A percentile compares a stretch with the other conserved stretches of the same genome.
Evolutionary conservation across 2,113 vertebrate species (phyloP).

Genomic region (Bubo scandiacus): DNA sequence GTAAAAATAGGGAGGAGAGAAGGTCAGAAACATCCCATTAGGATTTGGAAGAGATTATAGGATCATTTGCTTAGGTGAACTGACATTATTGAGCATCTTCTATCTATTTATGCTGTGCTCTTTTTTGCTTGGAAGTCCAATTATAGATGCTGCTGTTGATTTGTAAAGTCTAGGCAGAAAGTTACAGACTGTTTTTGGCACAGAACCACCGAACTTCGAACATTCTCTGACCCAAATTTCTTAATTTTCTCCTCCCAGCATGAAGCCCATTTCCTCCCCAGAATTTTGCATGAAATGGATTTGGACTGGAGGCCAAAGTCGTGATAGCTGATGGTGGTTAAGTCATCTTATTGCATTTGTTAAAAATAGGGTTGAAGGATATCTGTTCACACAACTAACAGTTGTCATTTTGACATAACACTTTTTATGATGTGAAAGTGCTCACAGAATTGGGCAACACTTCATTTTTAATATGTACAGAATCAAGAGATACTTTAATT

Average conservation of each 20-base stretch:
- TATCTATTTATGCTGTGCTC: background rate
- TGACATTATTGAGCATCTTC: background rate
- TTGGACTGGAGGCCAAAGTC: background rate
- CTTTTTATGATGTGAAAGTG: background rate
- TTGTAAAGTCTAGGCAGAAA: background rate
- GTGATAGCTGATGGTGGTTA: background rate
- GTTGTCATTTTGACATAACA: background rate
- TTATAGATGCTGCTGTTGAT: background rate
- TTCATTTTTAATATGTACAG: background rate
- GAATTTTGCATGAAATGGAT: background rate
- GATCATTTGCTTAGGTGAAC: background rate
- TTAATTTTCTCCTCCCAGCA: background rate
- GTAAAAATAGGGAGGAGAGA: background rate
- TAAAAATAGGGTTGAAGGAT: background rate
- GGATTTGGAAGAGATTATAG: background rate
- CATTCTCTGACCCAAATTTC: background rate
- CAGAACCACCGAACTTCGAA: background rate
- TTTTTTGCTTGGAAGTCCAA: background rate
- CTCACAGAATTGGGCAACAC: background rate
- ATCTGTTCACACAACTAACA: background rate
- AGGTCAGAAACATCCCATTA: background rate
- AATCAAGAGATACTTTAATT: background rate
- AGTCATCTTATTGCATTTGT: background rate
- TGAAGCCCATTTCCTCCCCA: background rate
- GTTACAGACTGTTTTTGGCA: background rate